Base-by-base conservation (phyloP, 2,113 vertebrate species). In the Oryzias curvinotus region DNA sequence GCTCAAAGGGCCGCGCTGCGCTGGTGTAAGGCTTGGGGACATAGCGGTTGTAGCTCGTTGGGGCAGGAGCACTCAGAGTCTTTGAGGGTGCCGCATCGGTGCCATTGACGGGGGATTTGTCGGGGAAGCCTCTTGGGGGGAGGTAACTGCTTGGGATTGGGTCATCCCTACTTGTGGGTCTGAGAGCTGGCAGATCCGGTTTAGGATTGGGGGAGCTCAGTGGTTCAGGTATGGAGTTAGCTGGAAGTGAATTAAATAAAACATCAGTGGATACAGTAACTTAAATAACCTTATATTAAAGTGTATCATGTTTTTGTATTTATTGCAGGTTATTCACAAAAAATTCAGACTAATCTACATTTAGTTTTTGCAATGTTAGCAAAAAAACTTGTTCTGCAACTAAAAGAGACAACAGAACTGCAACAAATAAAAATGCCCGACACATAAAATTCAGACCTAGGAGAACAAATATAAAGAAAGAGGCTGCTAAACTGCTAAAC, bases 1-100 rank as follows among this genome's bases (percentile, higher is more conserved):
- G 95, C 80, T 99, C 96, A 52, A 96, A 98, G 2, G 94, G 94
- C 46, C 96, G 91, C 4, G 94, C 93, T 16, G 94, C 85, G 78
- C 87, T 93, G 43, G 91, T 95, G 72, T 94, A 95, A 6, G 94
- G 93, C 79, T 96, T 96, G 57, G 95, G 89, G 68, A 92, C 93
- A 69, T 96, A 97, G 68, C 91, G 93, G 73, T 91, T 95, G 30
- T 94, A 96, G 70, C 90, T 84, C 17, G 91, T 86, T 17, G 91
- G 75, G 43, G 90, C 49, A 0, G 87, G 90, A 61, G 82, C 62
- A 0, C 80, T 76, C 21, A 82, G 57, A 1, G 82, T 82, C 86
- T 96, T 94, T 46, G 92, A 83, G 41, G 93, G 86, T 30, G 84
- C 89, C 17, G 85, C 71, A 0, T 95, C 95, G 0, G 91, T 89